Conservation (phyloP, 2,113 vertebrate species). For the Mesitornis unicolor region DNA sequence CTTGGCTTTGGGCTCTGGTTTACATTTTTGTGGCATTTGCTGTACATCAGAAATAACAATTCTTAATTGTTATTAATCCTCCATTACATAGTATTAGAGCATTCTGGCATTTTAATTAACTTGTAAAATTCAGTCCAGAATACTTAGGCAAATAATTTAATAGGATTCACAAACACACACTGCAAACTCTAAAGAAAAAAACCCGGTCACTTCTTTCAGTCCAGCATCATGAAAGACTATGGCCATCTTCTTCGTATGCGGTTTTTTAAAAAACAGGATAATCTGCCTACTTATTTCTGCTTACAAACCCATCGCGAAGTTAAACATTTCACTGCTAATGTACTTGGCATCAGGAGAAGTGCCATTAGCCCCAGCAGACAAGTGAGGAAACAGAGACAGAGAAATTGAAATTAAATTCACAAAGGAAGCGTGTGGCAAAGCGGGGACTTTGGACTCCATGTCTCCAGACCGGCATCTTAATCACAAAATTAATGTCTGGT, state of each 20-base stretch:
- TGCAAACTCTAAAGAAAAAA: background rate
- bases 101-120: background rate
- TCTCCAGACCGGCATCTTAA: constrained; percentile 7
- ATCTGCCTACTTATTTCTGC: background rate
- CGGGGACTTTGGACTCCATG: background rate
- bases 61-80: background rate
- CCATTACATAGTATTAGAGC: background rate
- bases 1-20: background rate
- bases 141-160: background rate
- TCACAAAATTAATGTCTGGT: background rate
- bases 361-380: constrained; percentile 6
- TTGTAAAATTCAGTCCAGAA: background rate
- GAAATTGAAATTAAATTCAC: background rate
- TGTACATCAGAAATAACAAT: background rate
- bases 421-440: background rate
- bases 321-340: background rate
- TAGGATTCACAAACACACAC: background rate
- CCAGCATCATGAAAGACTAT: background rate
- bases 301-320: background rate
- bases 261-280: background rate
- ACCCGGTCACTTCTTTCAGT: background rate
- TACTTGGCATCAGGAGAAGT: constrained; percentile 11
- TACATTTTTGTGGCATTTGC: background rate
- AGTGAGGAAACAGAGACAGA: constrained; percentile 4
- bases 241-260: background rate